Percentiles rank a stretch among this genome's conserved stretches.
Conservation (phyloP, 1,140 invertebrate genomes). For the Cryptotermes secundus region DNA sequence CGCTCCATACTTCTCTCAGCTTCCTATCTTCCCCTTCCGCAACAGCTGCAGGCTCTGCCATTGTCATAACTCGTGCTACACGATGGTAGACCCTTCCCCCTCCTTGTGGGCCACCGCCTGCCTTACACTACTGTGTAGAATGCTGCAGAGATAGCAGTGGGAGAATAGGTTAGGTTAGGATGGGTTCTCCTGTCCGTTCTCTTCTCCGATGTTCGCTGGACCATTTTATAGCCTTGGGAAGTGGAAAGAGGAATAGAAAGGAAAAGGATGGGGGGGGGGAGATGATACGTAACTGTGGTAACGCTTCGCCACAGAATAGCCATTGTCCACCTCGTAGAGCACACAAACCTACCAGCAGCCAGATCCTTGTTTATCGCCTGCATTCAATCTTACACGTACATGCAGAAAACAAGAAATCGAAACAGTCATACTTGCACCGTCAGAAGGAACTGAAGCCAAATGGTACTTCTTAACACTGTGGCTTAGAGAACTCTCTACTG, state of each 20-base stretch:
- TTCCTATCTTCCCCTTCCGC: not conserved
- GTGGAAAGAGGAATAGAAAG: not conserved
- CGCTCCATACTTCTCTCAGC: not conserved
- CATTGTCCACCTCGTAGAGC: not conserved
- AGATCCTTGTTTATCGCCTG: not conserved
- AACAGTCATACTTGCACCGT: too few species aligned
- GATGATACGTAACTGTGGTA: conserved; percentile 28
- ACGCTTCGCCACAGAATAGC: conserved; percentile 4
- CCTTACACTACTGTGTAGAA: not conserved
- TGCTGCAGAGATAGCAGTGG: too few species aligned
- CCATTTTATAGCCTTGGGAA: conserved; percentile 19
- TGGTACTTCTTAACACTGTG: too few species aligned
- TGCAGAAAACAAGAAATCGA: not conserved
- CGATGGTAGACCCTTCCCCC: not conserved
- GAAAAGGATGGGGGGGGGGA: not conserved
- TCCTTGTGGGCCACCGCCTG: not conserved
- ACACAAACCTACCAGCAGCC: not conserved
- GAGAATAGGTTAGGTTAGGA: not conserved
- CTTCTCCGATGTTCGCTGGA: conserved; percentile 24
- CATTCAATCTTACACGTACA: not conserved
- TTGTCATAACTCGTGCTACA: conserved; percentile 5
- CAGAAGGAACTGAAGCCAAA: too few species aligned
- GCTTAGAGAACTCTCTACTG: too few species aligned
- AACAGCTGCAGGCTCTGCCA: not conserved
- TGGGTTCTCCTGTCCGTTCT: not conserved